A percentile compares a stretch with the other conserved stretches of the same genome.
phyloP scores from a whole-genome alignment of 2,888 invertebrate genomes.

The Miltochrista miniata region DNA sequence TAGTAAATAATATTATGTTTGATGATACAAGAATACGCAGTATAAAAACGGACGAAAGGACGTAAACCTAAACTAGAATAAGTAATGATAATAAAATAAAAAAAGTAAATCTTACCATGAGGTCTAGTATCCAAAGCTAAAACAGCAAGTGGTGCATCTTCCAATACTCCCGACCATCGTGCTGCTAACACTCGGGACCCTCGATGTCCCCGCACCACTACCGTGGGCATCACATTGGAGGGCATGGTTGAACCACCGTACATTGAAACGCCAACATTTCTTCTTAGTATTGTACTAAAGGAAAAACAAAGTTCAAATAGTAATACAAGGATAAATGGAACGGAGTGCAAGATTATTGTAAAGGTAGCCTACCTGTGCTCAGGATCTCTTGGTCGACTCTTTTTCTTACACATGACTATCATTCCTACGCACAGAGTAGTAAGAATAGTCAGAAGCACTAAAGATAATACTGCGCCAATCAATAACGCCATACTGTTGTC shows the following conservation, averaged over 20 bases:
- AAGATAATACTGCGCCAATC: conserved; percentile 69
- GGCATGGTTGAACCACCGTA: conserved; percentile 64
- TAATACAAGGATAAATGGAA: too few species aligned
- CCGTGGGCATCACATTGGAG: conserved; percentile 65
- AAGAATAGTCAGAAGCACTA: conserved; percentile 73
- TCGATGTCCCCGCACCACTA: conserved; percentile 71
- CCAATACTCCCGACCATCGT: conserved; percentile 77
- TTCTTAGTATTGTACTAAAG: conserved; percentile 63
- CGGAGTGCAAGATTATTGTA: neutral
- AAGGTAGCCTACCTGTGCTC: conserved; percentile 62
- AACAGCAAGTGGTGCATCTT: conserved; percentile 73
- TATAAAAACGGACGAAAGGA: too few species aligned
- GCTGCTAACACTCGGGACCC: conserved; percentile 74
- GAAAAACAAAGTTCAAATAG: too few species aligned
- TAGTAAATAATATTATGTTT: too few species aligned
- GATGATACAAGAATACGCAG: too few species aligned
- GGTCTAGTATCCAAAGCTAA: conserved; percentile 71
- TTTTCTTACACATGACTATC: conserved; percentile 76
- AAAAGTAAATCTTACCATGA: conserved; percentile 54
- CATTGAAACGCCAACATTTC: conserved; percentile 78
- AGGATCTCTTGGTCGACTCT: conserved; percentile 59
- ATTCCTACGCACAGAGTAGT: conserved; percentile 75
- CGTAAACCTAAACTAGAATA: too few species aligned
- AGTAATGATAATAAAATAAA: too few species aligned
- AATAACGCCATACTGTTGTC: conserved; percentile 73